phyloP scores from a whole-genome alignment of 1,140 invertebrate species.

The Drosophila takahashii region DNA sequence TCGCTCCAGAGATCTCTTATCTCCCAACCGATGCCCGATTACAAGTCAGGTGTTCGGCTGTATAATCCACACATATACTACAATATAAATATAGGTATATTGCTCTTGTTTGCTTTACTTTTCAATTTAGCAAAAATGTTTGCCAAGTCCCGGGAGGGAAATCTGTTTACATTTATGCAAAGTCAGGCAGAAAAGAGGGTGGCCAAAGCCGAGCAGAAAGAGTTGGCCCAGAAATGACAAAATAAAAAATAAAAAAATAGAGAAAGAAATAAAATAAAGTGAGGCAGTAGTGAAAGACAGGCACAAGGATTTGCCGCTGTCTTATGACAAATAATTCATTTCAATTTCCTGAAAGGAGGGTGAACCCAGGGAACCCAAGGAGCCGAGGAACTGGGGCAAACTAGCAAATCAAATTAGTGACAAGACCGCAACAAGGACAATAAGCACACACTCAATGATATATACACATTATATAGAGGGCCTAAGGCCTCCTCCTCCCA shows the following conservation, averaged over 20 bases:
- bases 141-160: conserved; percentile 38
- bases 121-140: conserved; percentile 48
- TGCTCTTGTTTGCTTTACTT: conserved; percentile 42
- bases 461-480: neutral
- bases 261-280: neutral
- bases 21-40: conserved; percentile 31
- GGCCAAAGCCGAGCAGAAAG: conserved; percentile 8
- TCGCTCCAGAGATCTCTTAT: conserved; percentile 17
- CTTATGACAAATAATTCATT: conserved; percentile 50
- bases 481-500: conserved; percentile 6
- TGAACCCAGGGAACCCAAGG: neutral
- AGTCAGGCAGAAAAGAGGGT: conserved; percentile 36
- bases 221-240: conserved; percentile 35
- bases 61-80: conserved; percentile 6
- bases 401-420: conserved; percentile 47
- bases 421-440: conserved; percentile 32
- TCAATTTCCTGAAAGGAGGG: conserved; percentile 11
- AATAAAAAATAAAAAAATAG: conserved; percentile 8
- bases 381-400: conserved; percentile 24
- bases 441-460: neutral
- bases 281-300: neutral
- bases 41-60: conserved; percentile 15
- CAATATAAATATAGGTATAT: neutral
- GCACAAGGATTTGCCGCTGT: conserved; percentile 30
- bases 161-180: conserved; percentile 45